Percentiles rank a stretch among this genome's conserved stretches.
Conservation (phyloP, 2,797 vertebrate genomes). For the Psittacula derbiana region DNA sequence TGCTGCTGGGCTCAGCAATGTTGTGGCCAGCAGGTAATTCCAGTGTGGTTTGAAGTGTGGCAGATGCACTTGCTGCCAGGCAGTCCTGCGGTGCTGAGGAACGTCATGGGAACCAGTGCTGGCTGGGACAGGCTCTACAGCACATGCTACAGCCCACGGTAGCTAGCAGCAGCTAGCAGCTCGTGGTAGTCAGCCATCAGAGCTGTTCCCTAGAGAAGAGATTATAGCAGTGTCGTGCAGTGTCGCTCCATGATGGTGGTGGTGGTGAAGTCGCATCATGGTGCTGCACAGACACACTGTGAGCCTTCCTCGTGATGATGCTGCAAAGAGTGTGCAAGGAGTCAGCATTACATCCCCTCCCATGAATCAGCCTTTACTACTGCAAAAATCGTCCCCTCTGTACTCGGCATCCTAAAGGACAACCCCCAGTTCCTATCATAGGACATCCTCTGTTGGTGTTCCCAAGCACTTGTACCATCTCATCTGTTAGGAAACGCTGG, state of each 20-base stretch:
- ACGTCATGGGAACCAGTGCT: background rate
- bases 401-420: background rate
- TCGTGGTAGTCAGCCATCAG: background rate
- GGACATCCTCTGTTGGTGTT: background rate
- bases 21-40: background rate
- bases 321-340: background rate
- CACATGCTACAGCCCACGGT: background rate
- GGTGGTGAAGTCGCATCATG: background rate
- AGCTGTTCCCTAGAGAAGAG: background rate
- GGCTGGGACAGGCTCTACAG: background rate
- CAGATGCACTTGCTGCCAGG: background rate
- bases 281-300: background rate
- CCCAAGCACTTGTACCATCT: background rate
- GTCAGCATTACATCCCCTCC: background rate
- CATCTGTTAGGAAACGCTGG: rapidly evolving
- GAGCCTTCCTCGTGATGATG: background rate
- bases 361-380: background rate
- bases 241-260: background rate
- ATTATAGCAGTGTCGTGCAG: background rate
- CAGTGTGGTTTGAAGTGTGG: background rate
- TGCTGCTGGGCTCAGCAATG: background rate
- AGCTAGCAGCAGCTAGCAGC: background rate
- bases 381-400: background rate
- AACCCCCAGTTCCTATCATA: background rate
- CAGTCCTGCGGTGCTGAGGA: background rate